Conservation (phyloP, 1,140 invertebrate species). For the Chironomus striatipennis region DNA sequence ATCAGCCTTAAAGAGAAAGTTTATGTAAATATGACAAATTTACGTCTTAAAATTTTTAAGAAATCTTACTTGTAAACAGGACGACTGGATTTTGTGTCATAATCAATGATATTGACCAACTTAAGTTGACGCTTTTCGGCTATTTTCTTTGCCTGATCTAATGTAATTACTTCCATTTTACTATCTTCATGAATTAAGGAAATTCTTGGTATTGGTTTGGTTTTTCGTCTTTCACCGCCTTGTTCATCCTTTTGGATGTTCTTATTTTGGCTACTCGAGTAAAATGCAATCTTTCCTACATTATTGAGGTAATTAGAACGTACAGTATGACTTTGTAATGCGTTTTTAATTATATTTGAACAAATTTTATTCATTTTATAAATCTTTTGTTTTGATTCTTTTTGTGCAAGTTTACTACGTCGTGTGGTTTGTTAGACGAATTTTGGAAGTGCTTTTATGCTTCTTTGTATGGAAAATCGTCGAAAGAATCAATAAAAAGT, state of each 20-base stretch:
- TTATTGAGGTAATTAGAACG: neutral
- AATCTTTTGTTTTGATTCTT: neutral
- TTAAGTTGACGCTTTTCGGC: conserved; percentile 49
- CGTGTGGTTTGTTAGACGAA: no score
- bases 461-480: no score
- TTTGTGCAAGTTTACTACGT: no score
- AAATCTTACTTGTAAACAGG: conserved; percentile 47
- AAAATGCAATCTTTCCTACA: neutral
- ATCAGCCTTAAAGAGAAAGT: conserved; percentile 39
- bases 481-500: no score
- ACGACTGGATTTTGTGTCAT: conserved; percentile 46
- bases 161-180: conserved; percentile 39
- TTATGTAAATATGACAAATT: neutral
- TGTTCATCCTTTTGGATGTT: neutral
- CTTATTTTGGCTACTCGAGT: neutral
- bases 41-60: neutral
- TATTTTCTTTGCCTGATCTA: conserved; percentile 46
- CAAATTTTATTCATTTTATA: conserved; percentile 17
- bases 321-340: neutral
- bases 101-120: conserved; percentile 50
- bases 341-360: neutral
- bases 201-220: conserved; percentile 31
- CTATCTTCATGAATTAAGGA: conserved; percentile 40
- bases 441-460: no score
- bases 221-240: neutral